Conservation (phyloP, 2,888 invertebrate species). For the Auanema sp. region DNA sequence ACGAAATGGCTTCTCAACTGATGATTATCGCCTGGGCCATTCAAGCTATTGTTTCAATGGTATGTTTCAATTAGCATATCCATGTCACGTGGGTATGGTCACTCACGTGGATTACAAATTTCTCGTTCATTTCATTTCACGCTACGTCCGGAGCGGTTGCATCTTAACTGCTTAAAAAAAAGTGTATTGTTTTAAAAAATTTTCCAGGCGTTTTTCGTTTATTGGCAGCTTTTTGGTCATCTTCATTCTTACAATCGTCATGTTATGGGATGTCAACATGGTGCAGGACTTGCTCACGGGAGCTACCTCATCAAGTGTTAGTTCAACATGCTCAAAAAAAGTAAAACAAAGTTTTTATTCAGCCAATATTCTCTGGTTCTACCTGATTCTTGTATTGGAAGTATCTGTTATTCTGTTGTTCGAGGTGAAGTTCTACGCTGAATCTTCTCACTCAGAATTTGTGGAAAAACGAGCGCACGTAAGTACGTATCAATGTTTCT, state of each 20-base stretch:
- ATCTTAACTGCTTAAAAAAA: no score
- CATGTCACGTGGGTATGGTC: not conserved
- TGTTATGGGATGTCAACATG: constrained; percentile 18
- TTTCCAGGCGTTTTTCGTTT: constrained; percentile 25
- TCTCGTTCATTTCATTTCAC: no score
- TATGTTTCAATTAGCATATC: constrained; percentile 7
- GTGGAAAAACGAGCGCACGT: constrained; percentile 31
- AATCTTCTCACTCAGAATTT: constrained; percentile 30
- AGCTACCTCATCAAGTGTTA: constrained; percentile 17
- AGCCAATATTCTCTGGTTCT: constrained; percentile 30
- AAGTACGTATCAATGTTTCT: constrained; percentile 1
- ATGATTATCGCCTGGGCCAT: constrained; percentile 35
- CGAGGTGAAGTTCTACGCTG: constrained; percentile 32
- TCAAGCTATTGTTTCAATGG: constrained; percentile 35
- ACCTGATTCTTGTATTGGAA: constrained; percentile 20
- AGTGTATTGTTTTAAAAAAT: no score
- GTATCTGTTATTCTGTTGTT: constrained; percentile 25
- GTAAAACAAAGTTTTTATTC: constrained; percentile 5
- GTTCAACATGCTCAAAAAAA: not conserved
- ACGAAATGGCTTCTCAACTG: constrained; percentile 33
- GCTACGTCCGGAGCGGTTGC: no score
- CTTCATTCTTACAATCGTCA: constrained; percentile 27
- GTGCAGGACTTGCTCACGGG: constrained; percentile 20
- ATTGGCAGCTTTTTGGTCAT: constrained; percentile 41
- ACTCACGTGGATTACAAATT: not conserved